Evolutionary conservation across 2,888 invertebrate genomes (phyloP).

Genomic region (Entomobrya proxima): DNA sequence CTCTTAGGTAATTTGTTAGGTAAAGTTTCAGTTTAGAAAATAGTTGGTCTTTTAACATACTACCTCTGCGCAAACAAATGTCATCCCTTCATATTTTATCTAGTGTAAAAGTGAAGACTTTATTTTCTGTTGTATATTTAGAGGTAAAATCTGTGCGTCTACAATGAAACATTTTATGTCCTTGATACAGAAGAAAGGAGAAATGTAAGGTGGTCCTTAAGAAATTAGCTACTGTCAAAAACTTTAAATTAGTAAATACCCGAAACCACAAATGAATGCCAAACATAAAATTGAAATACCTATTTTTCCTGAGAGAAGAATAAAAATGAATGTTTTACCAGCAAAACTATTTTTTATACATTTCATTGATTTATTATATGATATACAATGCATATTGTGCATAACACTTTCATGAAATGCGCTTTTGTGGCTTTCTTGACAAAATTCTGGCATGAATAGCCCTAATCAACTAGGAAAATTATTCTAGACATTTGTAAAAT

Average conservation of each 20-base stretch:
- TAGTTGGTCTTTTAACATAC: no score
- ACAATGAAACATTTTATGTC: conserved; percentile 28
- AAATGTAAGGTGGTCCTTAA: neutral
- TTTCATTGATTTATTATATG: neutral
- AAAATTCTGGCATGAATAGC: no score
- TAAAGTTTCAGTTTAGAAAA: no score
- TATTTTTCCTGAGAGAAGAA: conserved; percentile 65
- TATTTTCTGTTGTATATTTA: neutral
- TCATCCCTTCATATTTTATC: no score
- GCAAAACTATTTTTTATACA: neutral
- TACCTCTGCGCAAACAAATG: no score
- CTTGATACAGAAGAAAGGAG: conserved; percentile 41
- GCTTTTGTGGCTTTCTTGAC: no score
- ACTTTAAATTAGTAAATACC: conserved; percentile 5
- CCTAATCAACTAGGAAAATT: no score
- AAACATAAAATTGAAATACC: conserved; percentile 53
- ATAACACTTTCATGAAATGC: no score
- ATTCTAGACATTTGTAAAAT: no score
- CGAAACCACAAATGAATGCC: conserved; percentile 57
- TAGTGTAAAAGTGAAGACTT: neutral
- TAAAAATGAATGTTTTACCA: conserved; percentile 38
- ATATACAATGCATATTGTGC: neutral
- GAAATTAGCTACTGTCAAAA: conserved; percentile 23
- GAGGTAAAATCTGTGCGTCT: neutral
- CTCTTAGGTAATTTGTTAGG: no score